Base-by-base conservation (phyloP, 2,888 invertebrate genomes). In the Augiades crinisus region DNA sequence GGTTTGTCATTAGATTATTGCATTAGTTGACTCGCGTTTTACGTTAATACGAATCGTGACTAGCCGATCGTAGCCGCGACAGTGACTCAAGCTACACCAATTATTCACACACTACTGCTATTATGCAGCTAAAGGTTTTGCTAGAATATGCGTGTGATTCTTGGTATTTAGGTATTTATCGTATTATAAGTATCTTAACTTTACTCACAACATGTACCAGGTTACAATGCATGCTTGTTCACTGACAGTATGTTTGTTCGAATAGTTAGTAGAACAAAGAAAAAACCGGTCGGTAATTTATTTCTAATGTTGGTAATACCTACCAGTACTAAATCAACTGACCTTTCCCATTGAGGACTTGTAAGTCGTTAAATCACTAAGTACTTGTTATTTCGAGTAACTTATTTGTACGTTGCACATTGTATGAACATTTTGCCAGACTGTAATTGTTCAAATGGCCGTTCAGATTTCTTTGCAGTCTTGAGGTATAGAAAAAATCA, bases 401-500 rank as follows among this genome's bases (percentile, higher is more conserved):
- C 10, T 27, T 10, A n/a, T 4, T n/a, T 34, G 8, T 34, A 34
- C 34, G 16, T 8, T 34, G 27, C 27, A 27, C 27, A 6, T 16
- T 8, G 4, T 22, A 38, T 38, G 13, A 13, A 17, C 38, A 22
- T 38, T 38, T 38, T 38, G 10, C 12, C n/a, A 1, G 24, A 24
- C 3, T 27, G 3, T 41, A 41, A n/a, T 41, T 10, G 14, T 19
- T 8, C 19, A 8, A 38, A 17, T 43, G 12, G 7, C 14, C 27
- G 14, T 43, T 43, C 24, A 24, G 16, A 22, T 14, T 21, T 24
- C 27, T 27, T 27, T 30, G 30, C 13, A 8, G 43, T 19, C 43
- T 24, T 34, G 14, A 3, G 60, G 59, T 60, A 51, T 58, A 47
- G 58, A 56, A 55, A 53, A 38, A 61, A 62, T 61, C 60, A 64